Evolutionary conservation across 2,888 invertebrate genomes (phyloP).

Genomic region (Pristionchus maxplancki): DNA sequence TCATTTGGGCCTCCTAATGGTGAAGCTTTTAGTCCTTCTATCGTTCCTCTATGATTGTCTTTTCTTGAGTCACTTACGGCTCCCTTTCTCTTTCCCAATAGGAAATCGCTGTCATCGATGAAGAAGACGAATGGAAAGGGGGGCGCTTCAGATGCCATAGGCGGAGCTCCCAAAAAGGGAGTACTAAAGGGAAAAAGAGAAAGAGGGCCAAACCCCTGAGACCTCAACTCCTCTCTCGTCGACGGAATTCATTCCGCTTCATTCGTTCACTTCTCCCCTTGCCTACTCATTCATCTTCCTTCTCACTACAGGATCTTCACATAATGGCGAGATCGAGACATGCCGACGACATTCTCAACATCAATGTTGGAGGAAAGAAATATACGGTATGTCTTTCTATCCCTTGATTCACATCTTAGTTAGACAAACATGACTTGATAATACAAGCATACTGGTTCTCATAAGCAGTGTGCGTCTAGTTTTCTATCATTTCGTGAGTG

Average conservation of each 20-base stretch:
- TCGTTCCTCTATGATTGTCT: not conserved
- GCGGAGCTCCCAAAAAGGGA: conserved; percentile 22
- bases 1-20: not conserved
- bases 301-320: conserved; percentile 44
- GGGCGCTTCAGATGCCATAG: conserved; percentile 32
- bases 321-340: conserved; percentile 70
- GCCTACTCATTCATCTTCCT: not conserved
- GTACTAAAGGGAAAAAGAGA: conserved; percentile 44
- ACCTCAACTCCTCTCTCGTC: not conserved
- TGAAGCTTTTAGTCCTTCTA: not conserved
- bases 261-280: not conserved
- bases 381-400: conserved; percentile 70
- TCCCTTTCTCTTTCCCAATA: conserved; percentile 22
- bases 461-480: not conserved
- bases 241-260: conserved; percentile 40
- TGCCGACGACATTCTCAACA: conserved; percentile 76
- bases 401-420: not conserved
- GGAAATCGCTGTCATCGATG: conserved; percentile 40
- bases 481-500: not conserved
- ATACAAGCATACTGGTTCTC: not conserved
- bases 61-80: not conserved
- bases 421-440: not conserved
- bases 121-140: conserved; percentile 36
- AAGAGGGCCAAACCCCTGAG: not conserved
- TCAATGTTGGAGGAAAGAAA: conserved; percentile 77